phyloP scores from a whole-genome alignment of 2,888 invertebrate species.

The Orthonevra nobilis region DNA sequence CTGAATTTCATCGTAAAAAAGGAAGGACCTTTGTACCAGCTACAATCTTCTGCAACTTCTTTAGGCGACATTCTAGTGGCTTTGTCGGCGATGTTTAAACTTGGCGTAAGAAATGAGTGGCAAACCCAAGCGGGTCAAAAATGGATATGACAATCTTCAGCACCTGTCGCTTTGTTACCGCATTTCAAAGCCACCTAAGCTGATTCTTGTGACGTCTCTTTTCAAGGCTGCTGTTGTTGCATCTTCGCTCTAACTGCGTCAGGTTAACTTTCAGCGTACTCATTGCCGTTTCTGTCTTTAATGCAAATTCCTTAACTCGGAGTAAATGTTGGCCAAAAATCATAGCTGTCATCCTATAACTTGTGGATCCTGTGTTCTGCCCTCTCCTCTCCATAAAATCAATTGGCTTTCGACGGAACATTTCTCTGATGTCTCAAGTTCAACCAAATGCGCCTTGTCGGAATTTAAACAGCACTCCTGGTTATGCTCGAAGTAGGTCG shows the following conservation, averaged over 20 bases:
- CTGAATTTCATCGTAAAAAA: no score
- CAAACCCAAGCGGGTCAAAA: no score
- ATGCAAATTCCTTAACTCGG: not conserved
- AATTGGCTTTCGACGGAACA: constrained; percentile 46
- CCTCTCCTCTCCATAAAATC: constrained; percentile 47
- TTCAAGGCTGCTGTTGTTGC: no score
- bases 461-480: constrained; percentile 35
- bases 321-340: constrained; percentile 34
- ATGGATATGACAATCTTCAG: no score
- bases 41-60: no score
- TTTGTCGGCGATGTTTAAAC: no score
- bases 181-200: not conserved
- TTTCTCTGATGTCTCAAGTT: constrained; percentile 32
- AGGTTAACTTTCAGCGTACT: not conserved
- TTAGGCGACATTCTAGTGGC: no score
- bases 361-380: not conserved
- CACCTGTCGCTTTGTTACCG: not conserved
- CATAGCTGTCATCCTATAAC: constrained; percentile 57
- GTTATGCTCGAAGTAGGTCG: constrained; percentile 16
- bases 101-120: no score
- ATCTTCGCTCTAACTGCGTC: not conserved
- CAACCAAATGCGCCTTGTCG: constrained; percentile 25
- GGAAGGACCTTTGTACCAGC: no score
- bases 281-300: not conserved
- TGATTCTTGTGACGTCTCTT: no score